These are phyloP conservation scores for Brachymystax lenok DNA, from an alignment of 2,797 vertebrate species.

Conservation along the genomic window DNA sequence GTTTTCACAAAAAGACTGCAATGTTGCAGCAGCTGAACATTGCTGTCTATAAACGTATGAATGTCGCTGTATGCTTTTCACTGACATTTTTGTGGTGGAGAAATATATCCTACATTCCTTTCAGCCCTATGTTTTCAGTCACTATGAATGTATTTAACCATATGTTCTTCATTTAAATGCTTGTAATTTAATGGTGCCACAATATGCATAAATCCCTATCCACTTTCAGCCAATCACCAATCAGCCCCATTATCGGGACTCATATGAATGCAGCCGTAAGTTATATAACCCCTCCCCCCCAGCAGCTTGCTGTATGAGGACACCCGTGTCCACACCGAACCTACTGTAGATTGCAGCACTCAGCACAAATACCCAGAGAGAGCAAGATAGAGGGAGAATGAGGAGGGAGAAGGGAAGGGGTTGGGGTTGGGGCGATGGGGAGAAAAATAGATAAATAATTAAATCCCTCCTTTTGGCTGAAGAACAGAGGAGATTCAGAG, in stretches of 20 bases:
- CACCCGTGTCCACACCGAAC: slow-evolving; percentile 55
- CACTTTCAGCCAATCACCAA: neutral
- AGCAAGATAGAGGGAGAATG: slow-evolving; percentile 16
- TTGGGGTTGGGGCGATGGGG: neutral
- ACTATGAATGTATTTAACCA: neutral
- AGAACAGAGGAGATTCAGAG: slow-evolving; percentile 1
- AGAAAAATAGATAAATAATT: neutral
- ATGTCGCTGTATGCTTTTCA: neutral
- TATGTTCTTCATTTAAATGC: neutral
- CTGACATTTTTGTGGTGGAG: neutral
- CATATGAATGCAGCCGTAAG: neutral
- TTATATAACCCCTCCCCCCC: neutral
- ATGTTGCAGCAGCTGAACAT: neutral
- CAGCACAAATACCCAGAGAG: slow-evolving; percentile 56
- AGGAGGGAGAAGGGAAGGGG: neutral
- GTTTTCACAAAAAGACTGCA: neutral
- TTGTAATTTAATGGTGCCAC: neutral
- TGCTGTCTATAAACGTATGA: neutral
- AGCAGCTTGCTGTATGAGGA: too few relatives aligned
- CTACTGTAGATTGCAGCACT: slow-evolving; percentile 71
- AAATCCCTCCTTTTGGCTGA: neutral
- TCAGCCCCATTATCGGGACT: neutral
- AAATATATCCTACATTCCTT: neutral
- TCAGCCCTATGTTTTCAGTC: neutral
- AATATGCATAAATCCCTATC: neutral